These are phyloP conservation scores for Glomeris marginata DNA, from an alignment of 2,888 invertebrate genomes.

Conservation along the genomic window DNA sequence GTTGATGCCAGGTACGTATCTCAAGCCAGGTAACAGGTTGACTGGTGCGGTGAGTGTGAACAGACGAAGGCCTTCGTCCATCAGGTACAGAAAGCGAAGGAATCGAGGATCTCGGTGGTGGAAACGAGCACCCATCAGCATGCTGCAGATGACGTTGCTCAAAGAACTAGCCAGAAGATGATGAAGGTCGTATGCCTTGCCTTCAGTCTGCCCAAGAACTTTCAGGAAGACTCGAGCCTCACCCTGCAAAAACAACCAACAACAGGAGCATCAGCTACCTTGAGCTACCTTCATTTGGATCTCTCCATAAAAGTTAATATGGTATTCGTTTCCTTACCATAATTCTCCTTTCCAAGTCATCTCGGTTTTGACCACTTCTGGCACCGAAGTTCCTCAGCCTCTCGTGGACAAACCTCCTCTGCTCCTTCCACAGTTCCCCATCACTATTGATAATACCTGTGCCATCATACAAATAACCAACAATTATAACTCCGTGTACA, in stretches of 20 bases:
- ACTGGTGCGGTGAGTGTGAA: constrained; percentile 69
- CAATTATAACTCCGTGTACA: neutral
- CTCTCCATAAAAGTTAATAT: neutral
- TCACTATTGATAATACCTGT: constrained; percentile 77
- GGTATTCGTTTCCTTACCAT: constrained; percentile 15
- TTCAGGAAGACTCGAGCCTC: constrained; percentile 62
- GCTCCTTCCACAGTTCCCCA: constrained; percentile 78
- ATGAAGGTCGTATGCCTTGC: constrained; percentile 56
- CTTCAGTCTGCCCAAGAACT: constrained; percentile 45
- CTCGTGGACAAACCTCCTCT: constrained; percentile 71
- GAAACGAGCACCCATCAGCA: constrained; percentile 78
- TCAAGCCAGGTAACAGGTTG: constrained; percentile 66
- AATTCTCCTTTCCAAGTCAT: constrained; percentile 52
- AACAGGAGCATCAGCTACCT: neutral
- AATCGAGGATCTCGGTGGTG: constrained; percentile 60
- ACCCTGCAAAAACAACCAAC: constrained; percentile 34
- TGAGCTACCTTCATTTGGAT: constrained; percentile 1
- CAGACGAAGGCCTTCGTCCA: constrained; percentile 78
- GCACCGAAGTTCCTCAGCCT: constrained; percentile 73
- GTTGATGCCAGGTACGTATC: constrained; percentile 41
- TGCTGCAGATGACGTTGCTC: constrained; percentile 78
- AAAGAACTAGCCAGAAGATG: constrained; percentile 62
- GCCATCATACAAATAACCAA: constrained; percentile 7
- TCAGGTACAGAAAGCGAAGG: constrained; percentile 62
- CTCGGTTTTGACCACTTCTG: constrained; percentile 65